Conservation (phyloP, 2,797 vertebrate genomes). For the Sparidentex hasta region DNA sequence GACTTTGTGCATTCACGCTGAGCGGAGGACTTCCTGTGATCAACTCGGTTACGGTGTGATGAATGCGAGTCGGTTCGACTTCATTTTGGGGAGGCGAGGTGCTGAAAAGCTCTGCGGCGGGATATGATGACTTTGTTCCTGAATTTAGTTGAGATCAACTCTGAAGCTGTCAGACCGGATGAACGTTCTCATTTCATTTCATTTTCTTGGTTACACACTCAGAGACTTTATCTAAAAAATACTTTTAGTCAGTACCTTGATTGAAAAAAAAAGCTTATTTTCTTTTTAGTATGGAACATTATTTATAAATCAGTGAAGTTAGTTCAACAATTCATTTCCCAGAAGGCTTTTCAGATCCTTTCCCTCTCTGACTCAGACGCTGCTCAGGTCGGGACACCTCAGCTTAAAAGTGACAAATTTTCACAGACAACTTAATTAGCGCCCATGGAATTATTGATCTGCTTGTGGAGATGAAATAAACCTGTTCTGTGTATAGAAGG, state of each 20-base stretch:
- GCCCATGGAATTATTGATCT: neutral
- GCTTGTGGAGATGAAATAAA: too few relatives aligned
- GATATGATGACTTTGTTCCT: slow-evolving; percentile 45
- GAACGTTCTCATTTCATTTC: slow-evolving; percentile 23
- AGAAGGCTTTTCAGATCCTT: too few relatives aligned
- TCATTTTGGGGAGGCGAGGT: slow-evolving; percentile 53
- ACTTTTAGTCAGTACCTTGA: neutral
- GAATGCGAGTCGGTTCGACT: slow-evolving; percentile 62
- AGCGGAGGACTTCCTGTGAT: slow-evolving; percentile 73
- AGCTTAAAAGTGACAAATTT: neutral
- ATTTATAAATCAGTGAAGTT: neutral
- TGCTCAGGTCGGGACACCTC: neutral
- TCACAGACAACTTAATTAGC: neutral
- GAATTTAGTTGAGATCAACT: slow-evolving; percentile 36
- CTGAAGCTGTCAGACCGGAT: slow-evolving; percentile 24
- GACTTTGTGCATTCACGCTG: slow-evolving; percentile 71
- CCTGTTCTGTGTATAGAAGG: neutral
- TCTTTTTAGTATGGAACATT: neutral
- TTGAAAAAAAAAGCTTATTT: neutral
- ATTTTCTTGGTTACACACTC: neutral
- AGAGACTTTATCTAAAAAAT: neutral
- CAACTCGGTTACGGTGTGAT: slow-evolving; percentile 74
- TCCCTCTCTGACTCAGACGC: neutral
- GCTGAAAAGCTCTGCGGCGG: slow-evolving; percentile 8
- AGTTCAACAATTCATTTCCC: neutral